phyloP scores from a whole-genome alignment of 1,140 invertebrate genomes.

The Steinernema feltiae region DNA sequence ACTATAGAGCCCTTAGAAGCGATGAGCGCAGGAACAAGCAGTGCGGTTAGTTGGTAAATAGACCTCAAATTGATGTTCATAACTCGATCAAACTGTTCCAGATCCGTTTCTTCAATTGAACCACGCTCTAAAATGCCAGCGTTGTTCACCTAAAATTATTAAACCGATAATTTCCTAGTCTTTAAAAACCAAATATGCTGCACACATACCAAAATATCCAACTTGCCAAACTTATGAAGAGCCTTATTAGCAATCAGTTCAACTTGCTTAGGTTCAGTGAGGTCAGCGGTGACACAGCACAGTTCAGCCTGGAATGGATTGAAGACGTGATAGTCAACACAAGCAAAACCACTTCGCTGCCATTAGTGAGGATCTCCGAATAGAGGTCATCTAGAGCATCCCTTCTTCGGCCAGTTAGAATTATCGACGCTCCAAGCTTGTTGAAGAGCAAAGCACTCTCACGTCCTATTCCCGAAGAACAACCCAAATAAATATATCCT shows the following conservation, averaged over 20 bases:
- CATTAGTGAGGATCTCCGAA: constrained; percentile 22
- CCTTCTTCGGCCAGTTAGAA: constrained; percentile 71
- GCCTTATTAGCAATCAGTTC: constrained; percentile 50
- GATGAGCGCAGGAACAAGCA: constrained; percentile 75
- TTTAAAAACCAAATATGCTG: constrained; percentile 64
- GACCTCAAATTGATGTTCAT: constrained; percentile 78
- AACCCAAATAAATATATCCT: constrained; percentile 62
- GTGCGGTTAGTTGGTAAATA: constrained; percentile 74
- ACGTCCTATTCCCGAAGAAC: constrained; percentile 76
- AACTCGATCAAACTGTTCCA: constrained; percentile 75
- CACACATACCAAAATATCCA: constrained; percentile 58
- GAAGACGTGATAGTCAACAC: no score
- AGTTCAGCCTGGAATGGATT: constrained; percentile 28
- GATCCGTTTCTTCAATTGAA: constrained; percentile 72
- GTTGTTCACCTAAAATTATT: constrained; percentile 68
- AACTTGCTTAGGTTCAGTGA: constrained; percentile 68
- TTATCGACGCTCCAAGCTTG: constrained; percentile 67
- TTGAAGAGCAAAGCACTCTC: constrained; percentile 72
- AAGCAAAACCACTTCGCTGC: constrained; percentile 23
- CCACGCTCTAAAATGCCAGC: constrained; percentile 76
- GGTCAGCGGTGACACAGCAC: constrained; percentile 63
- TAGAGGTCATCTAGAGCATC: constrained; percentile 63
- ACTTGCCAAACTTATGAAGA: constrained; percentile 60
- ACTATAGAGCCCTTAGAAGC: constrained; percentile 77
- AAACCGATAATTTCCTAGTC: constrained; percentile 68